Conservation (phyloP, 2,888 invertebrate species). For the Rhamphomyia laevipes region DNA sequence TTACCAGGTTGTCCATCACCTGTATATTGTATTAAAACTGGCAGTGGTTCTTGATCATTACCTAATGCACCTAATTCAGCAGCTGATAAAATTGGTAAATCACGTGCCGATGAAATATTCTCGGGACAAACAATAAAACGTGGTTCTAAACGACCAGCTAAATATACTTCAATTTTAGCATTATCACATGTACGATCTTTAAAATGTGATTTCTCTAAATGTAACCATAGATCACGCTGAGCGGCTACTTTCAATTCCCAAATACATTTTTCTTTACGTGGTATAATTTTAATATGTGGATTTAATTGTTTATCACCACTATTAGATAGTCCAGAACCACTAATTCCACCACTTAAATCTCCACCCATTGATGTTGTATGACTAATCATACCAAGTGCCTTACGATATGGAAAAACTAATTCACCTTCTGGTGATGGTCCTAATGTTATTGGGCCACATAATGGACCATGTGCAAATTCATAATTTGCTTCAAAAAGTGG, state of each 20-base stretch:
- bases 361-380: slow-evolving; percentile 17
- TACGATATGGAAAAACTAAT: slow-evolving; percentile 76
- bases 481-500: slow-evolving; percentile 78
- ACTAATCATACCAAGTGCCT: slow-evolving; percentile 50
- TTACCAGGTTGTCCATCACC: slow-evolving; percentile 68
- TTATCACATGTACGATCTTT: slow-evolving; percentile 76
- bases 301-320: background rate
- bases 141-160: slow-evolving; percentile 60
- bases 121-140: slow-evolving; percentile 75
- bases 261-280: slow-evolving; percentile 50
- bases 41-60: slow-evolving; percentile 49
- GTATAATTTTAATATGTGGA: background rate
- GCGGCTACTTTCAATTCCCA: slow-evolving; percentile 74
- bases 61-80: slow-evolving; percentile 55
- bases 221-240: slow-evolving; percentile 75
- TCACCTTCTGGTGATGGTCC: slow-evolving; percentile 73
- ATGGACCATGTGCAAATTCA: slow-evolving; percentile 79
- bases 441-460: slow-evolving; percentile 73
- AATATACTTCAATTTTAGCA: slow-evolving; percentile 71
- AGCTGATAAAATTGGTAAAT: slow-evolving; percentile 67
- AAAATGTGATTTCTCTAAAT: slow-evolving; percentile 77
- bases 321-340: background rate
- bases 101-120: slow-evolving; percentile 68
- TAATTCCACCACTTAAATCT: no score
- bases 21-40: slow-evolving; percentile 59